Conservation (phyloP, 2,888 invertebrate species). For the Synergus laeviventris region DNA sequence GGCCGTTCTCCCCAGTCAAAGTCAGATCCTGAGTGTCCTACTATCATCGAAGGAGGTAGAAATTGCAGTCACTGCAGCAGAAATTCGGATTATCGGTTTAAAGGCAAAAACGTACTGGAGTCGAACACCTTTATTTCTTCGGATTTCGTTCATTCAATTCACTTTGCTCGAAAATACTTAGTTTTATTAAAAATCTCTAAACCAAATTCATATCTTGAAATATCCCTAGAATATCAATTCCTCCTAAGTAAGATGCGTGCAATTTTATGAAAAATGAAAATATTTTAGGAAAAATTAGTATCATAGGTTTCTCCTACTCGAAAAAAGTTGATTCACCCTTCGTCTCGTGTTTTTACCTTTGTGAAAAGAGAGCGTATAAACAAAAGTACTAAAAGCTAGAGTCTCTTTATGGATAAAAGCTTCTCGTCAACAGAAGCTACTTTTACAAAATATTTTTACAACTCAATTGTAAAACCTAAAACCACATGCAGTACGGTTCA, state of each 20-base stretch:
- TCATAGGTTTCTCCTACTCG: too few relatives aligned
- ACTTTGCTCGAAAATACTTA: neutral
- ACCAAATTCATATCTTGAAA: neutral
- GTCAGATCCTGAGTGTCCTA: constrained; percentile 28
- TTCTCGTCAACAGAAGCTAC: neutral
- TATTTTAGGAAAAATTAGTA: too few relatives aligned
- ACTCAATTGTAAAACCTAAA: neutral
- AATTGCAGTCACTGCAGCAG: constrained; percentile 17
- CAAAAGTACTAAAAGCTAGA: neutral
- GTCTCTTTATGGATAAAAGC: neutral
- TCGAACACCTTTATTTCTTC: neutral
- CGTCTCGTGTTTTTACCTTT: neutral
- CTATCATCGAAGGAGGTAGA: constrained; percentile 21
- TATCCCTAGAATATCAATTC: neutral
- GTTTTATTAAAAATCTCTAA: neutral
- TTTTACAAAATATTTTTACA: neutral
- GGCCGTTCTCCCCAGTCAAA: constrained; percentile 8
- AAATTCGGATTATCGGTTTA: constrained; percentile 23
- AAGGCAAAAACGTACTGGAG: neutral
- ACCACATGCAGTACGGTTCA: neutral
- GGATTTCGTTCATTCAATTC: neutral
- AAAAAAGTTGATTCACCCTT: neutral
- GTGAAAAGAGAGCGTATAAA: neutral
- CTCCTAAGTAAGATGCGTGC: too few relatives aligned
- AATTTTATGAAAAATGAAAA: too few relatives aligned